Conservation (phyloP, 37 sponge, comb jelly and placozoan species). For the Haliclona indistincta region DNA sequence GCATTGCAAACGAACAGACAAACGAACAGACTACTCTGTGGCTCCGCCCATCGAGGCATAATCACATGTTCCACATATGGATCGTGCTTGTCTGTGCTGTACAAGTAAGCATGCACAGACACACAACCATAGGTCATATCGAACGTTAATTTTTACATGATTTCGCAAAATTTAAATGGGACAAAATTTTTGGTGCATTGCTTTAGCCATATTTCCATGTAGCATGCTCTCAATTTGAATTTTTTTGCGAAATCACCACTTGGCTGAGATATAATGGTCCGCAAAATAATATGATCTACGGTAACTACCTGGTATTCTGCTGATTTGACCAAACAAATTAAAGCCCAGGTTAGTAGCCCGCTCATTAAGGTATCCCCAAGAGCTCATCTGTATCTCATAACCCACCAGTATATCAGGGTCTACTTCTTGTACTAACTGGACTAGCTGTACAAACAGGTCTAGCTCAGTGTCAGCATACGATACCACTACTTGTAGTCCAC, state of each 20-base stretch:
- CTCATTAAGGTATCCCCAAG: constrained; percentile 94
- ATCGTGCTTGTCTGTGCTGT: not conserved
- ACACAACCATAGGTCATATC: not conserved
- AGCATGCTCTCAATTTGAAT: not conserved
- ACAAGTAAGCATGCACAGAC: not conserved
- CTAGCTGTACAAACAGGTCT: constrained; percentile 56
- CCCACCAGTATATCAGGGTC: constrained; percentile 96
- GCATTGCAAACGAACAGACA: no score
- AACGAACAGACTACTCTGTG: no score
- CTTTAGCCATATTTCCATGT: not conserved
- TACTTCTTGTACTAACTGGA: constrained; percentile 31
- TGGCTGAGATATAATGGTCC: no score
- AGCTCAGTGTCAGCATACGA: constrained; percentile 52
- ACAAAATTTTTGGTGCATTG: no score
- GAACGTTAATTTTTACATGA: not conserved
- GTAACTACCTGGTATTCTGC: constrained; percentile 71
- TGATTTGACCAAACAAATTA: constrained; percentile 64
- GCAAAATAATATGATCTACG: constrained; percentile 14
- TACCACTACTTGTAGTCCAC: constrained; percentile 46
- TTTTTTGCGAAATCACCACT: no score
- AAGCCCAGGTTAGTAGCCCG: constrained; percentile 74
- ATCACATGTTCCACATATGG: no score
- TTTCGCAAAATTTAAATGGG: no score
- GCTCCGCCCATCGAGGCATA: no score
- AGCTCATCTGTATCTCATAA: constrained; percentile 78